A percentile compares a stretch with the other conserved stretches of the same genome.
phyloP scores from a whole-genome alignment of 2,797 vertebrate species.

The Esox lucius region DNA sequence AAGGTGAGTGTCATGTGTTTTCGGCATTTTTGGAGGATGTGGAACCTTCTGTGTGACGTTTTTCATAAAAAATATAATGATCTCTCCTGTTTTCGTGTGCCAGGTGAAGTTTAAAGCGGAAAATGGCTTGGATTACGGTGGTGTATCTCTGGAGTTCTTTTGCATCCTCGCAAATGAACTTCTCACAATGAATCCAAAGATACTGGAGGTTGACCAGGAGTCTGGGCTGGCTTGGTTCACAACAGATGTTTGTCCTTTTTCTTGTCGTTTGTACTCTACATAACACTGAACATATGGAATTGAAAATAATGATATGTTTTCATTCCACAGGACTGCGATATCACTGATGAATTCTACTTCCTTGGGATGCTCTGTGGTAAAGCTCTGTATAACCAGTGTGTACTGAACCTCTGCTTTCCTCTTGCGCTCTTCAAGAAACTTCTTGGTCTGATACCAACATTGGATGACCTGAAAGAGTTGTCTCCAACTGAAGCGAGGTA shows the following conservation, averaged over 20 bases:
- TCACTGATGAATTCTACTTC: conserved; percentile 33
- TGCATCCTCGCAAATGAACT: conserved; percentile 48
- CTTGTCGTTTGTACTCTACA: neutral
- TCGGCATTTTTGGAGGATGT: neutral
- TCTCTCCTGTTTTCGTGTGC: neutral
- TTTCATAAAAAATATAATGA: neutral
- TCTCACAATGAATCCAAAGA: conserved; percentile 8
- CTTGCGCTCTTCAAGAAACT: conserved; percentile 69
- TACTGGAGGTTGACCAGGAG: conserved; percentile 31
- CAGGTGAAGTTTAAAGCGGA: conserved; percentile 65
- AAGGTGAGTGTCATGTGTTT: neutral
- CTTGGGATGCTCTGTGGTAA: conserved; percentile 63
- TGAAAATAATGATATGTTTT: neutral
- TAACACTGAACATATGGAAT: neutral
- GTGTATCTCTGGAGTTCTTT: conserved; percentile 60
- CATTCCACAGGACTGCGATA: conserved; percentile 22
- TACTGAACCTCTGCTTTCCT: conserved; percentile 55
- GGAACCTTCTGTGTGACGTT: neutral
- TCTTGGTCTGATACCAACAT: conserved; percentile 37
- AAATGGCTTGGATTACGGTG: neutral
- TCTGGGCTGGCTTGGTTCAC: conserved; percentile 64
- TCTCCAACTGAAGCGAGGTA: conserved; percentile 52
- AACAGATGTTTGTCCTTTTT: conserved; percentile 28
- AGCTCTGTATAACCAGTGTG: conserved; percentile 41
- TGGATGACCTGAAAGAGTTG: conserved; percentile 71